These are phyloP conservation scores for Uromys caudimaculatus DNA, from an alignment of 2,797 vertebrate species.

Conservation along the genomic window DNA sequence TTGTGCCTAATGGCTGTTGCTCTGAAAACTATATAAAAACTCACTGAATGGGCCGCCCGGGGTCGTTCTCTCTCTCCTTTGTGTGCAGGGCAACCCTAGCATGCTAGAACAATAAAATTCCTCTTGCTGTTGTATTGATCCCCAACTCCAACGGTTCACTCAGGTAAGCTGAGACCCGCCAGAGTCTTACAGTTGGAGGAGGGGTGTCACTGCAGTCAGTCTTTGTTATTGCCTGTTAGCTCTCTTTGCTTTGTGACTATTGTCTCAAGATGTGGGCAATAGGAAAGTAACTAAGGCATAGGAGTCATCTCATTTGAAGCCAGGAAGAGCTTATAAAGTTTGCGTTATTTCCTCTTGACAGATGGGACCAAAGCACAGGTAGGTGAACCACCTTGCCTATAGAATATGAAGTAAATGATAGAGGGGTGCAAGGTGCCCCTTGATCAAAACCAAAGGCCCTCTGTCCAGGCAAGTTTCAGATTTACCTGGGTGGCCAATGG, in stretches of 20 bases:
- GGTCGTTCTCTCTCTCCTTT: too few species aligned
- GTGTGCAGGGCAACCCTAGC: too few species aligned
- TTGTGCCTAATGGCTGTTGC: too few species aligned
- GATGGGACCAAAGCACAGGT: neutral
- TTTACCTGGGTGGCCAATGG: neutral
- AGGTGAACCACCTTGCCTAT: neutral
- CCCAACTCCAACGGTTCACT: too few species aligned
- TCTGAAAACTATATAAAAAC: too few species aligned
- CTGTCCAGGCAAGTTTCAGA: neutral
- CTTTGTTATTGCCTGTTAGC: neutral
- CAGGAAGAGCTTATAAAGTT: neutral
- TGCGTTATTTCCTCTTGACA: constrained; percentile 18
- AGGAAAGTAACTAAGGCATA: neutral
- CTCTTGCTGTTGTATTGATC: too few species aligned
- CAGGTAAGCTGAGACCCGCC: too few species aligned
- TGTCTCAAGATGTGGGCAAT: neutral
- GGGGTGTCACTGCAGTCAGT: neutral
- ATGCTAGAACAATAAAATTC: too few species aligned
- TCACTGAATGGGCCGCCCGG: too few species aligned
- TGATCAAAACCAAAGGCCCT: constrained; percentile 10
- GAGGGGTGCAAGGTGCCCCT: neutral
- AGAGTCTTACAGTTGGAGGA: too few species aligned
- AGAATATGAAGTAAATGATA: constrained; percentile 20
- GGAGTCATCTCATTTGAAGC: neutral
- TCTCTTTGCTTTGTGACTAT: neutral